Conservation (phyloP, 2,888 invertebrate genomes). For the Clostera curtula region DNA sequence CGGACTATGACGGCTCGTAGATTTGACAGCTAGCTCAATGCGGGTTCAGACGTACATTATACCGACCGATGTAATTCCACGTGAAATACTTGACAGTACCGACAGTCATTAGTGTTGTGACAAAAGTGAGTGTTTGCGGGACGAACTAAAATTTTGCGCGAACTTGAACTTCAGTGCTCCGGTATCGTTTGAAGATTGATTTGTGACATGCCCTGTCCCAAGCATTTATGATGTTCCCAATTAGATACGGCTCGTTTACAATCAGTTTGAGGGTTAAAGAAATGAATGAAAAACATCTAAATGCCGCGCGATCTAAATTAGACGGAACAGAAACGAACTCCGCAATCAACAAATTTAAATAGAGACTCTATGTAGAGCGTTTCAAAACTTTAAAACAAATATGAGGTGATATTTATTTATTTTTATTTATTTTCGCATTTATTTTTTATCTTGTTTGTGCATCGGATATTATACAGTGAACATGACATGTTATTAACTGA, state of each 20-base stretch:
- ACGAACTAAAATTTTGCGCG: slow-evolving; percentile 48
- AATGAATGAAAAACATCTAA: slow-evolving; percentile 56
- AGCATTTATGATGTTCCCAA: slow-evolving; percentile 63
- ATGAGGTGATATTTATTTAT: slow-evolving; percentile 43
- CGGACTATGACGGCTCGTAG: slow-evolving; percentile 76
- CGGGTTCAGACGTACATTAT: slow-evolving; percentile 74
- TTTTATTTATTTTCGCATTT: slow-evolving; percentile 18
- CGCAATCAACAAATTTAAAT: slow-evolving; percentile 37
- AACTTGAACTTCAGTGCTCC: slow-evolving; percentile 49
- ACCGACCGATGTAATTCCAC: slow-evolving; percentile 66
- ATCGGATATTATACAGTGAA: slow-evolving; percentile 21
- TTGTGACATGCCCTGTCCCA: slow-evolving; percentile 55
- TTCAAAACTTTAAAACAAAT: slow-evolving; percentile 34
- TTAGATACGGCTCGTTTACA: slow-evolving; percentile 60
- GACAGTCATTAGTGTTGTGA: slow-evolving; percentile 40
- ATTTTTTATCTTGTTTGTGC: slow-evolving; percentile 18
- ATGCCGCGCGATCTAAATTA: slow-evolving; percentile 45
- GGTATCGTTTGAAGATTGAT: slow-evolving; percentile 45
- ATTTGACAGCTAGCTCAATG: slow-evolving; percentile 77
- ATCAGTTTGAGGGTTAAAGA: slow-evolving; percentile 54
- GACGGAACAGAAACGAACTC: slow-evolving; percentile 40
- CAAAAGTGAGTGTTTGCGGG: slow-evolving; percentile 27
- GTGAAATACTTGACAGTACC: slow-evolving; percentile 58
- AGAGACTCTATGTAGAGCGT: slow-evolving; percentile 24
- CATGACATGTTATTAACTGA: slow-evolving; percentile 14